A percentile compares a stretch with the other conserved stretches of the same genome.
These are phyloP conservation scores for Chelon labrosus DNA, from an alignment of 2,797 vertebrate species.

Conservation along the genomic window DNA sequence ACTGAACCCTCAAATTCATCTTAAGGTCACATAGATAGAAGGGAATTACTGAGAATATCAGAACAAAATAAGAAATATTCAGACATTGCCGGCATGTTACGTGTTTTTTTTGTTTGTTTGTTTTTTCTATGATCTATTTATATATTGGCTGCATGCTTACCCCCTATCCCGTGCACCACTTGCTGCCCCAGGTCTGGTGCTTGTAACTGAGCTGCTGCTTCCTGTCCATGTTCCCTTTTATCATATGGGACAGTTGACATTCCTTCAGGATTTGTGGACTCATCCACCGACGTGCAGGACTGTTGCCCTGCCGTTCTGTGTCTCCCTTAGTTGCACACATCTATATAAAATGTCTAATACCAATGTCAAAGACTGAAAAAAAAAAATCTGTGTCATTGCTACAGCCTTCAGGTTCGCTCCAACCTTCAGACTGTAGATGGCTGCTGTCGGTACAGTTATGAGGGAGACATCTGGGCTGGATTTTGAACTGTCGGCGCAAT, in stretches of 20 bases:
- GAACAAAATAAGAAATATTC: too few relatives aligned
- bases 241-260: not conserved
- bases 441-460: not conserved
- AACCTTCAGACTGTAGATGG: not conserved
- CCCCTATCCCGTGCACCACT: not conserved
- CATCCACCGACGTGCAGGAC: not conserved
- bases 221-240: not conserved
- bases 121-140: not conserved
- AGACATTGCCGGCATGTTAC: too few relatives aligned
- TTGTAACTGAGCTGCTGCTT: not conserved
- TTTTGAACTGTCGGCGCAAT: too few relatives aligned
- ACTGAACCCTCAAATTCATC: not conserved
- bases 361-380: not conserved
- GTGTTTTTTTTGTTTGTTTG: too few relatives aligned
- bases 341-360: too few relatives aligned
- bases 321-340: not conserved
- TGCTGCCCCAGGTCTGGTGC: slow-evolving; percentile 1
- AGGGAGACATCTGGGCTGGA: too few relatives aligned
- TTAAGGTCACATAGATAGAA: too few relatives aligned
- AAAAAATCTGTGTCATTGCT: not conserved
- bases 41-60: too few relatives aligned
- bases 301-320: not conserved
- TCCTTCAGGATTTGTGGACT: not conserved
- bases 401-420: not conserved
- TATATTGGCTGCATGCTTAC: too few relatives aligned